These are phyloP conservation scores for Chironomus striatipennis DNA, from an alignment of 1,140 invertebrate species.

Conservation along the genomic window DNA sequence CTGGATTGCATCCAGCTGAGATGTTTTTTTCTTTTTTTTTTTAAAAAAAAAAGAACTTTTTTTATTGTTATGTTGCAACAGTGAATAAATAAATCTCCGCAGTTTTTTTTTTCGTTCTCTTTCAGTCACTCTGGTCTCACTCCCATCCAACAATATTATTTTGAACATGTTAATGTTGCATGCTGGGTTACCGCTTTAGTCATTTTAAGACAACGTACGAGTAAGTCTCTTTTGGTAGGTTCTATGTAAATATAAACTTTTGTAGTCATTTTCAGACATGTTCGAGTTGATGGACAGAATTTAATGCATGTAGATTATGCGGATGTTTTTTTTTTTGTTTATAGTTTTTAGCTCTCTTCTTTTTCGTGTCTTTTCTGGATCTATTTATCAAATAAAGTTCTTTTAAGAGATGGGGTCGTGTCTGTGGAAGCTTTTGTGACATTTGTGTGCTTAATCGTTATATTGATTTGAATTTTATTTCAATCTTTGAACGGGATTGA, in stretches of 20 bases:
- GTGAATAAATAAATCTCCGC: conserved; percentile 13
- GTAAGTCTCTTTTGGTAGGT: background rate
- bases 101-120: background rate
- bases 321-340: background rate
- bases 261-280: background rate
- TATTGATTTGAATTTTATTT: no score
- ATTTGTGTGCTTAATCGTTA: no score
- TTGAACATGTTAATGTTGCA: background rate
- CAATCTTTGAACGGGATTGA: no score
- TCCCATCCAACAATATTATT: background rate
- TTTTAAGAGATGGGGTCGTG: no score
- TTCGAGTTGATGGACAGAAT: conserved; percentile 7
- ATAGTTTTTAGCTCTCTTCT: no score
- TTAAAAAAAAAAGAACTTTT: no score
- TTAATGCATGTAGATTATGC: conserved; percentile 6
- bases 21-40: background rate
- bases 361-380: no score
- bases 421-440: no score
- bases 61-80: conserved; percentile 5
- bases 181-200: background rate
- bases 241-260: conserved; percentile 9
- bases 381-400: no score
- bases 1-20: background rate
- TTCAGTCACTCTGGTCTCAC: no score
- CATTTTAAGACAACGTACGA: background rate